Conservation (phyloP, 2,113 vertebrate species). For the Aplodontia rufa region DNA sequence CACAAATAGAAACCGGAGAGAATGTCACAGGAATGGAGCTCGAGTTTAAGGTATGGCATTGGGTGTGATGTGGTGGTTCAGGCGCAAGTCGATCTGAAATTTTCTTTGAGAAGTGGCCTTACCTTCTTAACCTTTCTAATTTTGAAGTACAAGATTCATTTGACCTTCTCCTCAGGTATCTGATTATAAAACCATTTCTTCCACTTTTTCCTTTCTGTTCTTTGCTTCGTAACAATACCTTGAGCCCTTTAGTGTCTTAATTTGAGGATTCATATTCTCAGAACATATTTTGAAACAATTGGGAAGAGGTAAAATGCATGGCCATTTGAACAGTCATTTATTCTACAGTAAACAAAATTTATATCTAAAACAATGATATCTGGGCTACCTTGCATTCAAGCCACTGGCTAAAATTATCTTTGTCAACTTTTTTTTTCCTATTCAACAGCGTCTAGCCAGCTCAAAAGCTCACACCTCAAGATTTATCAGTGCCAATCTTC, state of each 20-base stretch:
- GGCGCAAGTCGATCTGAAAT: neutral
- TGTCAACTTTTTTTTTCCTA: slow-evolving; percentile 56
- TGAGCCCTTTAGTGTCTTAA: neutral
- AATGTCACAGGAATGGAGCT: slow-evolving; percentile 99
- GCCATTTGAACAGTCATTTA: neutral
- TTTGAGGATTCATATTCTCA: neutral
- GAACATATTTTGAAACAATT: neutral
- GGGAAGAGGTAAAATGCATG: neutral
- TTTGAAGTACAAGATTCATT: neutral
- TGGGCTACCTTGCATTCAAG: neutral
- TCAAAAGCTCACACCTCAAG: slow-evolving; percentile 99
- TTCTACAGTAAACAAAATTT: slow-evolving; percentile 27
- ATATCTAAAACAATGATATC: neutral
- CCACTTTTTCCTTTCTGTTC: neutral
- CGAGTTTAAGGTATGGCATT: slow-evolving; percentile 95
- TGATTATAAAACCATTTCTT: neutral
- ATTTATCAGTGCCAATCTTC: slow-evolving; percentile 99
- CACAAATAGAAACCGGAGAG: slow-evolving; percentile 97
- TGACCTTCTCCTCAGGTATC: neutral
- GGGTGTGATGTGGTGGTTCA: neutral
- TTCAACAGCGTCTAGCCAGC: slow-evolving; percentile 94
- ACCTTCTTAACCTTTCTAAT: slow-evolving; percentile 16
- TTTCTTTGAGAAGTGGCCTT: neutral
- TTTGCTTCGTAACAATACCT: slow-evolving; percentile 8
- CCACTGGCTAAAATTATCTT: slow-evolving; percentile 32